Evolutionary conservation across 2,888 invertebrate species (phyloP).

Genomic region (Synergus itoensis): DNA sequence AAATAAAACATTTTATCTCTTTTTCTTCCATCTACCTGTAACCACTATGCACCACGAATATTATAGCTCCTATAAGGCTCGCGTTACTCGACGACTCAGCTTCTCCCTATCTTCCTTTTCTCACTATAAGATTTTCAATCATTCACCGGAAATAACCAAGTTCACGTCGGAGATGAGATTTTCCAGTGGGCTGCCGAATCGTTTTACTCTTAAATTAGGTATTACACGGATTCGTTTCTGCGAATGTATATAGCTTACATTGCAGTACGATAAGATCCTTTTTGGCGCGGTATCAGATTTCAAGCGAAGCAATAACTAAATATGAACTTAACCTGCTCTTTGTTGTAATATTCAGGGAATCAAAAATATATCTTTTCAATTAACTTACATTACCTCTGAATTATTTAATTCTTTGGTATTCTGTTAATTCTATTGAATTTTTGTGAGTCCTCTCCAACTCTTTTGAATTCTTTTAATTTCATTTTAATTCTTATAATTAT

Average conservation of each 20-base stretch:
- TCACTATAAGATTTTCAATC: slow-evolving; percentile 62
- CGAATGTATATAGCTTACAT: background rate
- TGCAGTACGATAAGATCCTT: background rate
- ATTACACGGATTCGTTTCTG: slow-evolving; percentile 14
- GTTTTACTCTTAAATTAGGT: slow-evolving; percentile 36
- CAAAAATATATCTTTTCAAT: no score
- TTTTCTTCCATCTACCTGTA: background rate
- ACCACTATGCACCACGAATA: background rate
- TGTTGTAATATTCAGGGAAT: background rate
- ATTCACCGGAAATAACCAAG: slow-evolving; percentile 67
- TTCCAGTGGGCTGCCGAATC: slow-evolving; percentile 49
- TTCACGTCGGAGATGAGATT: slow-evolving; percentile 70
- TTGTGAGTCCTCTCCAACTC: no score
- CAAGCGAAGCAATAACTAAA: background rate
- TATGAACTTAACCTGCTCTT: background rate
- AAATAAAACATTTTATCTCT: no score
- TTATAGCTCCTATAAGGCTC: background rate
- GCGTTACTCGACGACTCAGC: background rate
- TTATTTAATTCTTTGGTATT: no score
- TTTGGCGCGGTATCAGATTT: background rate
- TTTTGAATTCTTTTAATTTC: no score
- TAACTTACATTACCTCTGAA: no score
- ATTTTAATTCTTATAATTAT: no score
- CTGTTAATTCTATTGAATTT: no score
- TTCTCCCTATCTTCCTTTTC: slow-evolving; percentile 22